Evolutionary conservation across 2,888 invertebrate genomes (phyloP).

Genomic region (Sminthurides aquaticus): DNA sequence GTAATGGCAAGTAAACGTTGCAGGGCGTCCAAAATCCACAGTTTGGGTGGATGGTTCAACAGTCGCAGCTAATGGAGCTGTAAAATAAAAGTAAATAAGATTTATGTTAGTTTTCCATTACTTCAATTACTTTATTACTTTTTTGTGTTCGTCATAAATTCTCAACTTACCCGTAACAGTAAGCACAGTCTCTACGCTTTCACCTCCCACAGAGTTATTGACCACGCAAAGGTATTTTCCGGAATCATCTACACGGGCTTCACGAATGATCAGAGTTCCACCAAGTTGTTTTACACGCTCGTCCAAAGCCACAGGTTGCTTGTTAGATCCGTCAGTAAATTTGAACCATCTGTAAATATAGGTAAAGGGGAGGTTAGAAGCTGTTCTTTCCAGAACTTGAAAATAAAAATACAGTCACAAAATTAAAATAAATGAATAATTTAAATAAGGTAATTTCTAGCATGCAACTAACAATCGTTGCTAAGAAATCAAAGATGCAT

Average conservation of each 20-base stretch:
- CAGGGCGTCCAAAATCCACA: constrained; percentile 86
- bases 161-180: constrained; percentile 63
- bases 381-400: neutral
- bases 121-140: neutral
- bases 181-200: constrained; percentile 83
- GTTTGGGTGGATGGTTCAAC: constrained; percentile 87
- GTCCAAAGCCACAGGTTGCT: constrained; percentile 80
- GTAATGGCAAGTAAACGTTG: constrained; percentile 79
- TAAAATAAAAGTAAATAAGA: constrained; percentile 1
- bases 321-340: constrained; percentile 78
- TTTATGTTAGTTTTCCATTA: neutral
- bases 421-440: constrained; percentile 5
- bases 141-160: neutral
- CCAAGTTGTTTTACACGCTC: constrained; percentile 87
- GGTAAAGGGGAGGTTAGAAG: neutral
- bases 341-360: constrained; percentile 82
- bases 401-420: too few relatives aligned
- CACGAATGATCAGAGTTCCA: constrained; percentile 84
- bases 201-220: constrained; percentile 85
- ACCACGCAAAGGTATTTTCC: constrained; percentile 91
- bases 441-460: too few relatives aligned
- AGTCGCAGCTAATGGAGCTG: constrained; percentile 74
- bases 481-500: too few relatives aligned
- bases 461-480: too few relatives aligned
- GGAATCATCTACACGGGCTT: constrained; percentile 84